Evolutionary conservation across 2,888 invertebrate species (phyloP).

Genomic region (Tolmerus cingulatus): DNA sequence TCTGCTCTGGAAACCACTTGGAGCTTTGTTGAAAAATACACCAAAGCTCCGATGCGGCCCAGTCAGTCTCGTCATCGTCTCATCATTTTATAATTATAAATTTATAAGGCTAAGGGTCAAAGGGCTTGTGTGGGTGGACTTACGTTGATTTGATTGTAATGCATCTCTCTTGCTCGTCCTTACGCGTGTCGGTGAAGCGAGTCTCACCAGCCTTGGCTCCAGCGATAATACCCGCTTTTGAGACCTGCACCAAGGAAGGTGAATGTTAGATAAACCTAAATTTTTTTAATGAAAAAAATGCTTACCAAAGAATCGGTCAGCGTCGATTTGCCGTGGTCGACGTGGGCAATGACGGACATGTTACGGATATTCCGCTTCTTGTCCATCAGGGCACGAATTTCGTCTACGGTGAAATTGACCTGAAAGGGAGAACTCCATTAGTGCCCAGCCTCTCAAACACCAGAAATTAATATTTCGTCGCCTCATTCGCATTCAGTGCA

Average conservation of each 20-base stretch:
- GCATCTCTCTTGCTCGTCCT: conserved; percentile 99
- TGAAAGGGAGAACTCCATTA: conserved; percentile 60
- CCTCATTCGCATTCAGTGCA: neutral
- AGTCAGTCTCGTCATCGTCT: conserved; percentile 53
- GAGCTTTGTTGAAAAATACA: conserved; percentile 48
- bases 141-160: conserved; percentile 99
- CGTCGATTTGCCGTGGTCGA: conserved; percentile 99
- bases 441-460: neutral
- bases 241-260: conserved; percentile 60
- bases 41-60: neutral
- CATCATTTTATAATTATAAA: conserved; percentile 48
- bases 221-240: conserved; percentile 99
- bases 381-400: conserved; percentile 99
- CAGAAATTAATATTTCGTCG: neutral
- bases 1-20: neutral
- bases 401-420: conserved; percentile 99
- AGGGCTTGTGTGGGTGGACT: conserved; percentile 62
- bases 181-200: conserved; percentile 98
- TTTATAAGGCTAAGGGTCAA: conserved; percentile 34
- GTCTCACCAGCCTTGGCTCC: conserved; percentile 98
- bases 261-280: neutral
- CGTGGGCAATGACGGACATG: conserved; percentile 99
- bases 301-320: conserved; percentile 96
- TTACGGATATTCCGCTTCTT: conserved; percentile 99
- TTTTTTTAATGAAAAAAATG: neutral